A percentile compares a stretch with the other conserved stretches of the same genome.
phyloP scores from a whole-genome alignment of 2,888 invertebrate genomes.

The Dyspetes luteomarginatus region DNA sequence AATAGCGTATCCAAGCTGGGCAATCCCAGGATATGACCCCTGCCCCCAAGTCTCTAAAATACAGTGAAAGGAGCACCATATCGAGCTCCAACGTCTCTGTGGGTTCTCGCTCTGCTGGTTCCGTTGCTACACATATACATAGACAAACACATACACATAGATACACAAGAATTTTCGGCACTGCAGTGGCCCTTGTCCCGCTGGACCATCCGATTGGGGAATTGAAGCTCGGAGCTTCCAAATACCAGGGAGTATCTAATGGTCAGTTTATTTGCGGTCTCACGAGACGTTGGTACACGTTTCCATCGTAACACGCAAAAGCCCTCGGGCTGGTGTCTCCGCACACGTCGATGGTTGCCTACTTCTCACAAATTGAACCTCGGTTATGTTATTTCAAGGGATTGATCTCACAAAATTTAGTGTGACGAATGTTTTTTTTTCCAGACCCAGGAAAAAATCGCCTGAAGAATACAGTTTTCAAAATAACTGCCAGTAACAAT shows the following conservation, averaged over 20 bases:
- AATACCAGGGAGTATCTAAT: not conserved
- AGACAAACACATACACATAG: no score
- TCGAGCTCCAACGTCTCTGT: not conserved
- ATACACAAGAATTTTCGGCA: no score
- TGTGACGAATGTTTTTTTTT: no score
- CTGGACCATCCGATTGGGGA: slow-evolving; percentile 29
- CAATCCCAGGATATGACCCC: slow-evolving; percentile 3
- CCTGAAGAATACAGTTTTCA: no score
- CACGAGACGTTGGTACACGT: slow-evolving; percentile 37
- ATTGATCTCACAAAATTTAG: no score
- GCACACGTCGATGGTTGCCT: slow-evolving; percentile 43
- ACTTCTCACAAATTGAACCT: not conserved
- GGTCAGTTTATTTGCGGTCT: slow-evolving; percentile 54
- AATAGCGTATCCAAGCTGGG: slow-evolving; percentile 10
- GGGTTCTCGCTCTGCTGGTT: no score
- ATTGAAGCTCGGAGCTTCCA: slow-evolving; percentile 32
- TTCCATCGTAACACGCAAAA: slow-evolving; percentile 10
- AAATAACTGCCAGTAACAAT: no score
- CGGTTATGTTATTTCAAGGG: not conserved
- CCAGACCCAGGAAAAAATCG: no score
- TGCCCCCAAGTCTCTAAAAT: slow-evolving; percentile 6
- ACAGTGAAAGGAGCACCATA: slow-evolving; percentile 22
- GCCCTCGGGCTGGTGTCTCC: slow-evolving; percentile 7
- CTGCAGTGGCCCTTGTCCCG: slow-evolving; percentile 12
- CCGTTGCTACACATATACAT: no score